Evolutionary conservation across 1,140 invertebrate genomes (phyloP), one percentile per base, ranked within the genome.

Genomic region (Colletes gigas): DNA sequence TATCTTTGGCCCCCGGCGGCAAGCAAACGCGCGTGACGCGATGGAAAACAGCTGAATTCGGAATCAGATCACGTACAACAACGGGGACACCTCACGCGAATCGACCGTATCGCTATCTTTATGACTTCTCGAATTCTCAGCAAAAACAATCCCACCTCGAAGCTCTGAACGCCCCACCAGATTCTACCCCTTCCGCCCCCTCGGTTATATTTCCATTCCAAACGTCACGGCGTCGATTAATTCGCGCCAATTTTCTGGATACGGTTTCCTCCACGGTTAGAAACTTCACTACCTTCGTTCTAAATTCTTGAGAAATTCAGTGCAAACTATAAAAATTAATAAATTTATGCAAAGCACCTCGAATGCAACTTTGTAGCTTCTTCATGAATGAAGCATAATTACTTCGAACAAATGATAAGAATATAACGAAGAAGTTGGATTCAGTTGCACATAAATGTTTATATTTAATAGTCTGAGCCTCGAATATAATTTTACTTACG

Each of bases 51-150:
- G 19, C 0, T 15, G 60, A 21, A 57, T 79, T 54, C 7, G 41
- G 55, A 79, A 72, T 72, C 77, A n/a, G 47, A 65, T 79, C 78
- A 79, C 78, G 78, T 79, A 47, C 69, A 4, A 21, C 44, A 39
- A 65, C 78, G 70, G 67, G 62, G 12, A 39, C 54, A 52, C 21
- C 4, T 6, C 63, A 4, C 30, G 52, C 39, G 50, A 21, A 54
- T 50, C 60, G 19, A 17, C 50, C 52, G 17, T 79, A 71, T 79
- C 70, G 10, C 68, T 50, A 21, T 62, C 67, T 55, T 60, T 19
- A 19, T 68, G 75, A 70, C 44, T 78, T 50, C 52, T 55, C 78
- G 21, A 44, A 69, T 60, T 79, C n/a, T 65, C 50, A 8, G 60
- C 50, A 79, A 73, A 73, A 79, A 73, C 70, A 66, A 79, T 66